Evolutionary conservation across 2,888 invertebrate genomes (phyloP), one percentile per base, ranked within the genome.

Genomic region (Endomychus coccineus): DNA sequence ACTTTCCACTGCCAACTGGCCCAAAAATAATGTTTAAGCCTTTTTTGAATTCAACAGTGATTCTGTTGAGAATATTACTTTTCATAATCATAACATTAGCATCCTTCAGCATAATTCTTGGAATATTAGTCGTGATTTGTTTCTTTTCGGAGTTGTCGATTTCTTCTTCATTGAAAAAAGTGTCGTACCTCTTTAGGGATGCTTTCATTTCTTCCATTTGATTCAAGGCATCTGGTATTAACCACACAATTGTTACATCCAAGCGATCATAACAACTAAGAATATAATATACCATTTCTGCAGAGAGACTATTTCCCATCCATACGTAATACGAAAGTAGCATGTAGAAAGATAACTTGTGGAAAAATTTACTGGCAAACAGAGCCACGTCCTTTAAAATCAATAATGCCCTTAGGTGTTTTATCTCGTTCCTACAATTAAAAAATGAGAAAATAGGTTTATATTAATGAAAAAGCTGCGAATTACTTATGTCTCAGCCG

Each of bases 1-100:
- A 59, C 40, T 80, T 80, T 27, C 80, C 80, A 4, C 73, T 64
- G 12, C 79, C 80, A 1, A 78, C 77, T 1, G 72, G 67, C 5
- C 80, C 80, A 21, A 77, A 70, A 3, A 80, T 56, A 1, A 72
- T 72, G 23, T 65, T 59, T 3, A 71, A 40, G 30, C 65, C 47
- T 1, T 65, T 65, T 0, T 52, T 39, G 2, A 71, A 50, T 9
- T 55, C 52, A 13, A 69, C 36, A 9, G 56, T 62, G 3, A 71
- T 45, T 31, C 68, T 55, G 31, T 56, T 58, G n/a, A 71, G 45
- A 0, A 69, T 2, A 60, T 44, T 13, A 46, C 34, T 1, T 54
- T 52, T 17, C 56, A 45, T 21, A n/a, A 39, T 33, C 16, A 37
- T 34, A 1, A 39, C 39, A n/a, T 40, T 33, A 2, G 38, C 42